Conservation (phyloP, 2,113 vertebrate genomes). For the Saccopteryx bilineata region DNA sequence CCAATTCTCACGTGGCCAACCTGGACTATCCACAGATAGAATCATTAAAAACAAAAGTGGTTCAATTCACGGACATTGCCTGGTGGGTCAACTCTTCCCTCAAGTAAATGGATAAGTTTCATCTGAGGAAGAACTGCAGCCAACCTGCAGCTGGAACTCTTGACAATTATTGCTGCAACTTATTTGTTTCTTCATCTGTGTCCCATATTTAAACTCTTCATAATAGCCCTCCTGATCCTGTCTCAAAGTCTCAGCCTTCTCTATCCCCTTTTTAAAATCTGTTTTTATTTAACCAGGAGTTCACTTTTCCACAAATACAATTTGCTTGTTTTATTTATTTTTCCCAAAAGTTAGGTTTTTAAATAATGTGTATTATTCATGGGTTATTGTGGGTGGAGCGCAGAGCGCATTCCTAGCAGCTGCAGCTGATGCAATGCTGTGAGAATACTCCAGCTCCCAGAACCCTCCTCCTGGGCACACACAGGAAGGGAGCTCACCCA, state of each 20-base stretch:
- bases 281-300: slow-evolving; percentile 10
- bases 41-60: slow-evolving; percentile 19
- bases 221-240: not conserved
- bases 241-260: not conserved
- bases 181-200: slow-evolving; percentile 1
- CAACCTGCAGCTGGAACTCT: not conserved
- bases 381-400: not conserved
- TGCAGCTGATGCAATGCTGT: too few species aligned
- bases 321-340: slow-evolving; percentile 35
- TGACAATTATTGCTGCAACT: not conserved
- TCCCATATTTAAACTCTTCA: slow-evolving; percentile 1
- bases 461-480: too few species aligned
- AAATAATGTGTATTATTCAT: slow-evolving; percentile 50
- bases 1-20: not conserved
- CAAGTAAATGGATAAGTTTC: not conserved
- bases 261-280: not conserved
- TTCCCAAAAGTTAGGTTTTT: not conserved
- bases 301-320: not conserved
- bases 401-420: too few species aligned
- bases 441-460: too few species aligned
- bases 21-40: not conserved
- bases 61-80: slow-evolving; percentile 16
- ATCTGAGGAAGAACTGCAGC: not conserved
- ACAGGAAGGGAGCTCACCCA: too few species aligned
- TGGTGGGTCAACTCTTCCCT: not conserved